Evolutionary conservation across 2,888 invertebrate genomes (phyloP), one percentile per base, ranked within the genome.

Genomic region (Dryomyza anilis): DNA sequence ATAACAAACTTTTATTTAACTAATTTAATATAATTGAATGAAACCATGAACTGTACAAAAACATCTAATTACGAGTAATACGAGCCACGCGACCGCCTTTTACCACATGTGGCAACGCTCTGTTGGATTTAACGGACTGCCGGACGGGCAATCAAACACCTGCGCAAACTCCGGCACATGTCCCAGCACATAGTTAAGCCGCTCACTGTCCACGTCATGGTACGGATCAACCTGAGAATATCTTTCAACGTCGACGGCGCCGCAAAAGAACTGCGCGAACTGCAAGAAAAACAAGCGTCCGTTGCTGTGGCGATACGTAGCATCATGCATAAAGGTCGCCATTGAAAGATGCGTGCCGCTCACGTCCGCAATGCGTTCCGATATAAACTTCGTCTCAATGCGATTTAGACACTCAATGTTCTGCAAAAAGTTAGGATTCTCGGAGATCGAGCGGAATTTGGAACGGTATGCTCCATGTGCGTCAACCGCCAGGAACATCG

Each of bases 211-310:
- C 62, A 70, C 33, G 21, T 79, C 79, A 45, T 79, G 79, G 45
- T 53, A 70, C 1, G 62, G 60, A 63, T 80, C 80, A 8, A 69
- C 69, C 53, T 70, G 64, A 0, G 36, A 21, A 57, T 67, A 69
- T 0, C 39, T 45, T 0, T 16, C 39, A 10, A 27, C 6, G 12
- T 63, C 57, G 2, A 33, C 16, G n/a, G 74, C 70, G 39, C 76
- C 78, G 57, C 79, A 79, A 60, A 80, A 79, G 68, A 80, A 79
- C 46, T 79, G 79, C 7, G 79, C 76, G 23, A 79, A 80, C 45
- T 80, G 80, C 12, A 79, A 63, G 55, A 79, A 79, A 61, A 74
- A 79, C 16, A 79, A 12, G 1, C 67, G 71, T 0, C 76, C 78
- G 59, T 78, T 74, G 29, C 64, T 56, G 29, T 66, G 70, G 0